These are phyloP conservation scores for Megaceryle torquata DNA, from an alignment of 2,113 vertebrate genomes.

Conservation along the genomic window DNA sequence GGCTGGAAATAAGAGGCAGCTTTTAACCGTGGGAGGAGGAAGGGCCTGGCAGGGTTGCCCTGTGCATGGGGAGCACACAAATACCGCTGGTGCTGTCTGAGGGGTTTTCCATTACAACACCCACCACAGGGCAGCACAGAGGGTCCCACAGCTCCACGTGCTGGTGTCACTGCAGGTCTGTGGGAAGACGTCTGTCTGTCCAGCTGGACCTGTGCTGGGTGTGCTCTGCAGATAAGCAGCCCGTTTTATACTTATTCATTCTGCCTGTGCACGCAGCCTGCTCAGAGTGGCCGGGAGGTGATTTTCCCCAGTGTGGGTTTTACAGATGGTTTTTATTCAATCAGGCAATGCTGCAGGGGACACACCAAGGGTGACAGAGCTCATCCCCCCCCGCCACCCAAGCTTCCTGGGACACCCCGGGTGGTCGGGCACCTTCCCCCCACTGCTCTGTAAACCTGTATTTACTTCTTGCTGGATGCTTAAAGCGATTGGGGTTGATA, in stretches of 20 bases:
- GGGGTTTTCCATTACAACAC: fast-evolving
- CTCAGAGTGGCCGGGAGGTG: background rate
- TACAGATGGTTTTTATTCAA: background rate
- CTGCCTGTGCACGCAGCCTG: background rate
- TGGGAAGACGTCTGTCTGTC: background rate
- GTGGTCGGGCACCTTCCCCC: background rate
- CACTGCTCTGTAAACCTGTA: too few relatives aligned
- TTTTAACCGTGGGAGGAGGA: background rate
- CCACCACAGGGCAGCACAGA: fast-evolving
- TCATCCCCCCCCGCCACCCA: too few relatives aligned
- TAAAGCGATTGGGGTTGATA: background rate
- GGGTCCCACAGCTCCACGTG: background rate
- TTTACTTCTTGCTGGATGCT: background rate
- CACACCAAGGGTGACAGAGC: fast-evolving
- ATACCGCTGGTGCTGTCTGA: background rate
- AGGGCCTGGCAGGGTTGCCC: background rate
- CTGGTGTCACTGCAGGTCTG: fast-evolving
- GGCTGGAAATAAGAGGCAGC: background rate
- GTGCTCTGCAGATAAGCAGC: background rate
- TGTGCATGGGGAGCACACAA: background rate
- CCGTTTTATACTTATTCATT: background rate
- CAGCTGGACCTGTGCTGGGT: background rate
- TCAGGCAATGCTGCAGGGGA: background rate
- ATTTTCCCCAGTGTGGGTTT: background rate
- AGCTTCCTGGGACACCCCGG: background rate